phyloP scores from a whole-genome alignment of 2,797 vertebrate species.

The Macroramphosus scolopax region DNA sequence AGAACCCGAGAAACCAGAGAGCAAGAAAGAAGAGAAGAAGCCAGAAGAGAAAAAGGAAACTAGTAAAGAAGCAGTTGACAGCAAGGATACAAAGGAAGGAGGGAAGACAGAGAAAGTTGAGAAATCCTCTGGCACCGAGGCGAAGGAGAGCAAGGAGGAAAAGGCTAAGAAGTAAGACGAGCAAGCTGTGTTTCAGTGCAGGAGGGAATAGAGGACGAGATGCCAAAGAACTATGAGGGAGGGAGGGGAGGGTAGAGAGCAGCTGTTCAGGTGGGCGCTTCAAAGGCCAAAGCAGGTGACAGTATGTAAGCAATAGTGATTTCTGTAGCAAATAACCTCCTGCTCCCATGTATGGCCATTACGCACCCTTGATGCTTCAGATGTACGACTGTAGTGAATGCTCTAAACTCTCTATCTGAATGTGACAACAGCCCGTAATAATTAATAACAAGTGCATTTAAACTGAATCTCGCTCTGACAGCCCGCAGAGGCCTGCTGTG shows the following conservation, averaged over 20 bases:
- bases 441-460: conserved; percentile 87
- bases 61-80: conserved; percentile 53
- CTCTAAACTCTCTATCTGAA: conserved; percentile 81
- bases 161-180: conserved; percentile 78
- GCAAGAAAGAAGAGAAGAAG: conserved; percentile 70
- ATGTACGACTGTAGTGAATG: conserved; percentile 82
- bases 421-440: conserved; percentile 73
- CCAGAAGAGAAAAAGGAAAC: conserved; percentile 55
- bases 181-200: conserved; percentile 20
- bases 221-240: conserved; percentile 60
- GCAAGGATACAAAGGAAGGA: conserved; percentile 52
- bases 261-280: conserved; percentile 61
- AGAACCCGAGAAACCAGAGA: conserved; percentile 55
- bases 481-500: conserved; percentile 45
- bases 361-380: conserved; percentile 75
- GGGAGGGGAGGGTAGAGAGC: conserved; percentile 15
- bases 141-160: conserved; percentile 78
- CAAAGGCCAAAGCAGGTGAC: conserved; percentile 59
- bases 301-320: conserved; percentile 78
- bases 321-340: conserved; percentile 69
- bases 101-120: conserved; percentile 74
- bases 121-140: conserved; percentile 82
- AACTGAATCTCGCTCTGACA: conserved; percentile 56
- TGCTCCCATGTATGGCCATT: conserved; percentile 66
- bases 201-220: conserved; percentile 27